Evolutionary conservation across 1,140 invertebrate genomes (phyloP).

Genomic region (Physella acuta): DNA sequence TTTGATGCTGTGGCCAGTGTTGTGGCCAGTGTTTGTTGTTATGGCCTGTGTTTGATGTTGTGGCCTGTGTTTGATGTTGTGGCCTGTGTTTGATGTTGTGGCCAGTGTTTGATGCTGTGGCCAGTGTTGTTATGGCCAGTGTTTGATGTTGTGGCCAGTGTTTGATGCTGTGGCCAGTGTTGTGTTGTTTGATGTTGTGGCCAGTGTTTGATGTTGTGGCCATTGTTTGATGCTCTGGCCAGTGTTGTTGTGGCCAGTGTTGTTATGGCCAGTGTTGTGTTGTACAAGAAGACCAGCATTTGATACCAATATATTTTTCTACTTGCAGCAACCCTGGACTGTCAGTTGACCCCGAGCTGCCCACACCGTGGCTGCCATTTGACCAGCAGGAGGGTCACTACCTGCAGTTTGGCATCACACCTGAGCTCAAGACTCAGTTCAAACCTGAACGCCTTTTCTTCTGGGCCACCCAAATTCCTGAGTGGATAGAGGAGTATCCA

Average conservation of each 20-base stretch:
- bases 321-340: not conserved
- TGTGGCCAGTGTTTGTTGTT: no score
- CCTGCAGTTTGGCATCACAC: not conserved
- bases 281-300: not conserved
- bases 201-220: not conserved
- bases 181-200: not conserved
- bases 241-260: not conserved
- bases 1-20: no score
- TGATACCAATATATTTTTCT: not conserved
- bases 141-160: not conserved
- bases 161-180: not conserved
- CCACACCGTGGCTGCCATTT: not conserved
- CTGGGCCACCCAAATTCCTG: slow-evolving; percentile 6
- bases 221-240: not conserved
- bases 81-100: no score
- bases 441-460: not conserved
- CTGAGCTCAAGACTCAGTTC: not conserved
- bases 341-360: not conserved
- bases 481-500: slow-evolving; percentile 6
- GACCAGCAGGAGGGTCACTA: not conserved
- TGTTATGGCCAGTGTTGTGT: not conserved
- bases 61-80: no score
- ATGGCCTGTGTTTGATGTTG: no score
- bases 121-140: not conserved
- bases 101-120: no score